These are phyloP conservation scores for Papilio demoleus DNA, from an alignment of 2,888 invertebrate species.

Conservation along the genomic window DNA sequence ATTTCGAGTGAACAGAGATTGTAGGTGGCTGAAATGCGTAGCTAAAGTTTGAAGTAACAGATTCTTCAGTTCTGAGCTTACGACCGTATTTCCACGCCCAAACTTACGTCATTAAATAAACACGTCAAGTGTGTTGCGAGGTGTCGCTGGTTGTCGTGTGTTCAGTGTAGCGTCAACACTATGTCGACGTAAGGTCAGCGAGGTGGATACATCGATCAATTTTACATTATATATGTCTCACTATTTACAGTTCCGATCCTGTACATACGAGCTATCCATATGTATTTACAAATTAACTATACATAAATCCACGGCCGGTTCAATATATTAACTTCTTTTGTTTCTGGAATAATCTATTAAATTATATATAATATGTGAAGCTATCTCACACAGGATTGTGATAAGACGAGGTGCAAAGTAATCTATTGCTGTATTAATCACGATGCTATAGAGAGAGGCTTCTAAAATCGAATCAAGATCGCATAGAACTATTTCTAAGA, in stretches of 20 bases:
- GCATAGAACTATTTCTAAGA: neutral
- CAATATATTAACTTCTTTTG: neutral
- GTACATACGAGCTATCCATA: too few relatives aligned
- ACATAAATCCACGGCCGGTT: too few relatives aligned
- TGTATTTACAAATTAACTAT: too few relatives aligned
- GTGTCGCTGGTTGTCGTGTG: neutral
- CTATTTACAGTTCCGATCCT: too few relatives aligned
- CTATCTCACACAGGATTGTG: neutral
- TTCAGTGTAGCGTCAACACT: neutral
- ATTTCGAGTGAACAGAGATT: too few relatives aligned
- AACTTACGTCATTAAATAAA: conserved; percentile 9
- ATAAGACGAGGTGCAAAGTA: conserved; percentile 3
- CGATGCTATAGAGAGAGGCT: neutral
- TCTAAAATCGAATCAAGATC: conserved; percentile 6
- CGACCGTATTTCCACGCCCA: neutral
- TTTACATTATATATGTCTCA: too few relatives aligned
- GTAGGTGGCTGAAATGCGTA: too few relatives aligned
- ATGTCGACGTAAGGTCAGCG: neutral
- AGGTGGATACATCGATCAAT: neutral
- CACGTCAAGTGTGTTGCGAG: conserved; percentile 1
- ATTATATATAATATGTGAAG: neutral
- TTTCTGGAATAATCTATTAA: neutral
- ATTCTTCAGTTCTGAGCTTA: neutral
- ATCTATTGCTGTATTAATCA: neutral
- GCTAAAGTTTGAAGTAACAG: too few relatives aligned